These are phyloP conservation scores for Macrochelys suwanniensis DNA, from an alignment of 2,797 vertebrate genomes.

Conservation along the genomic window DNA sequence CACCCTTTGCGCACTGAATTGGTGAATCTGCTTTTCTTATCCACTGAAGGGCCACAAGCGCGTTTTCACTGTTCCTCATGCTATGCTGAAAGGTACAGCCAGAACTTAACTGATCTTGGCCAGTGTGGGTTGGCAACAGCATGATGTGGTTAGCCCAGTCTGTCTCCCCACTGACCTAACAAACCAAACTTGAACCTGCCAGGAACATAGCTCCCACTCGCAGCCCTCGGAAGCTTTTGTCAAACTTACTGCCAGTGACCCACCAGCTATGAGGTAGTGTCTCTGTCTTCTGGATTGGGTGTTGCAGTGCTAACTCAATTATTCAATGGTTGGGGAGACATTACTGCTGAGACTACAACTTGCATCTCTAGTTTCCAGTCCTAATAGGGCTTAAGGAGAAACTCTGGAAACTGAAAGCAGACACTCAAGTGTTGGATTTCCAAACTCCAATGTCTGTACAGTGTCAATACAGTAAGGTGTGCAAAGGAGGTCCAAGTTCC, in stretches of 20 bases:
- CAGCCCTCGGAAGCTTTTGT: conserved; percentile 1
- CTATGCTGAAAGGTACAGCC: conserved; percentile 29
- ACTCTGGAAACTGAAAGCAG: conserved; percentile 49
- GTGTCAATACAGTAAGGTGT: conserved; percentile 11
- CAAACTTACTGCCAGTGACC: conserved; percentile 57
- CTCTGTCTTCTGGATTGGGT: conserved; percentile 53
- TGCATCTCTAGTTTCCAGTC: conserved; percentile 50
- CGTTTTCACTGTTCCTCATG: neutral
- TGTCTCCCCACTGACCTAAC: conserved; percentile 68
- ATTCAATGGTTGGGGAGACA: conserved; percentile 71
- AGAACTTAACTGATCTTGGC: conserved; percentile 2
- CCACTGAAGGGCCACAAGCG: neutral
- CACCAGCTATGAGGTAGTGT: conserved; percentile 75
- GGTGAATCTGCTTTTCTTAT: conserved; percentile 21
- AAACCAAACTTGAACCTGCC: conserved; percentile 73
- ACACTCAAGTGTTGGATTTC: neutral
- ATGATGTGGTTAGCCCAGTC: conserved; percentile 30
- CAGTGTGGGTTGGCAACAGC: conserved; percentile 39
- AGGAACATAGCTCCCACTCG: conserved; percentile 56
- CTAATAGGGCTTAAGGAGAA: conserved; percentile 29
- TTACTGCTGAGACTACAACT: conserved; percentile 64
- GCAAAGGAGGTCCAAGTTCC: neutral
- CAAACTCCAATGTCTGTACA: neutral
- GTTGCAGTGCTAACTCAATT: conserved; percentile 60
- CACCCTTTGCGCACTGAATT: neutral